A percentile compares a stretch with the other conserved stretches of the same genome.
Evolutionary conservation across 1,140 invertebrate species (phyloP).

Genomic region (Pachyrhynchus sulphureomaculatus): DNA sequence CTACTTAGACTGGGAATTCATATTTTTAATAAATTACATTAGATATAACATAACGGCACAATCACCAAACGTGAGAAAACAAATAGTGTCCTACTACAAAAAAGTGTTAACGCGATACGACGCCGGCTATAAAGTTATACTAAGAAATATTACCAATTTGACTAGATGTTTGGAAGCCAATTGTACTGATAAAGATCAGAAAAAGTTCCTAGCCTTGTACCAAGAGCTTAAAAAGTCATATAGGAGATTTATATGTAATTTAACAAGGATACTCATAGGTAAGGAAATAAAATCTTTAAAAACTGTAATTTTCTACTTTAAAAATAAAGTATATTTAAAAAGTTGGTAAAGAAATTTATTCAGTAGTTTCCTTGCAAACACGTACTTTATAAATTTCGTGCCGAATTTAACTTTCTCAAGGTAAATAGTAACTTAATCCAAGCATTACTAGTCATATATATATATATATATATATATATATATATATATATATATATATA

Average conservation of each 20-base stretch:
- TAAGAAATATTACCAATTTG: constrained; percentile 25
- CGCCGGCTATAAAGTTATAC: constrained; percentile 36
- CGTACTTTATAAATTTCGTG: too few relatives aligned
- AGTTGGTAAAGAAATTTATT: too few relatives aligned
- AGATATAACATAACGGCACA: constrained; percentile 72
- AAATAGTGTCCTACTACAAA: constrained; percentile 61
- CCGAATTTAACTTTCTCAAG: too few relatives aligned
- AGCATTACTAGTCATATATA: too few relatives aligned
- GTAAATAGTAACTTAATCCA: too few relatives aligned
- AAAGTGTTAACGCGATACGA: constrained; percentile 58
- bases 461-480: too few relatives aligned
- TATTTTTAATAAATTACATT: constrained; percentile 68
- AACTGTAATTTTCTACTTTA: too few relatives aligned
- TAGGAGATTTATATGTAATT: constrained; percentile 31
- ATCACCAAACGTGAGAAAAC: constrained; percentile 62
- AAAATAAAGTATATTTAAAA: too few relatives aligned
- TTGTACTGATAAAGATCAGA: neutral
- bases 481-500: too few relatives aligned
- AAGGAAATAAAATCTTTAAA: too few relatives aligned
- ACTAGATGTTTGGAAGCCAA: constrained; percentile 16
- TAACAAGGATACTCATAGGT: constrained; percentile 29
- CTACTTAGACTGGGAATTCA: constrained; percentile 63
- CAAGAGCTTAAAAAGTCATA: constrained; percentile 34
- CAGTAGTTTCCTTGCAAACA: too few relatives aligned
- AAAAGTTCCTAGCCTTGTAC: constrained; percentile 24